A percentile compares a stretch with the other conserved stretches of the same genome.
These are phyloP conservation scores for crab-eating macaque (Macaca fascicularis) DNA, from an alignment of 2,113 vertebrate species.

Conservation along the genomic window T2T-MFA8v1.1 NC_088379.1:110133001-110133500, in stretches of 20 bases:
- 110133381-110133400: neutral
- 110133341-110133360: neutral
- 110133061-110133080: neutral
- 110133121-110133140: neutral
- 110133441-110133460: neutral
- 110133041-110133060: neutral
- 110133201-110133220: neutral
- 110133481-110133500: constrained; percentile 43
- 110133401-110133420: neutral
- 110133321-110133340: neutral
- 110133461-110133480: neutral
- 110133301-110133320: neutral
- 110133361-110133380: neutral
- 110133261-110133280: neutral
- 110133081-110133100: neutral
- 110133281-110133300: neutral
- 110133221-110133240: neutral
- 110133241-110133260: neutral
- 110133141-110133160: neutral
- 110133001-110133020: neutral
- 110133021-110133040: neutral
- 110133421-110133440: neutral
- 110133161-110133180: neutral
- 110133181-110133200: neutral
- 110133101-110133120: neutral